A percentile compares a stretch with the other conserved stretches of the same genome.
phyloP scores from a whole-genome alignment of 2,888 invertebrate genomes.

The Drosophila mimetica region DNA sequence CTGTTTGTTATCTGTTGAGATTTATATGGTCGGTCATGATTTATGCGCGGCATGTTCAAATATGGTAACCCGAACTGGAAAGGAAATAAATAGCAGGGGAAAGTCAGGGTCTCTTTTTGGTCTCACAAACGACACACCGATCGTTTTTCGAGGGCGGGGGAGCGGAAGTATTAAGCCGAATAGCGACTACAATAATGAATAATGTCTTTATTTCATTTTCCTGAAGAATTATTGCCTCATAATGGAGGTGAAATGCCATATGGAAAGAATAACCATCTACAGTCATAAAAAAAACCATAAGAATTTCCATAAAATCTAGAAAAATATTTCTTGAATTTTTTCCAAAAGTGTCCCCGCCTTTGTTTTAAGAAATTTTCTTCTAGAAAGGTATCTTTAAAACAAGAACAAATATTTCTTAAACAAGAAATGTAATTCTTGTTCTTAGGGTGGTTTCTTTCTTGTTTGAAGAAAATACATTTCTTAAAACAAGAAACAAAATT shows the following conservation, averaged over 20 bases:
- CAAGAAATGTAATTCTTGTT: too few species aligned
- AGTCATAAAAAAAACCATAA: too few species aligned
- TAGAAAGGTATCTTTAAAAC: too few species aligned
- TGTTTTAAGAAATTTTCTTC: too few species aligned
- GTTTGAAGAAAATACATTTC: too few species aligned
- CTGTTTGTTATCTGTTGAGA: conserved; percentile 22
- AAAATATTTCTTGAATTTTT: too few species aligned
- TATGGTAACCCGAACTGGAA: conserved; percentile 27
- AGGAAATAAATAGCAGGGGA: conserved; percentile 17
- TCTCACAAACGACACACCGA: conserved; percentile 19
- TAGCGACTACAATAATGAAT: conserved; percentile 10
- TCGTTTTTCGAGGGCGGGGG: background rate
- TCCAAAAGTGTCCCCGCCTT: too few species aligned
- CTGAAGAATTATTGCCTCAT: conserved; percentile 5
- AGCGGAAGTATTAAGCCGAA: conserved; percentile 24
- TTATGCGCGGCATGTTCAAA: conserved; percentile 34
- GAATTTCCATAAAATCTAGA: too few species aligned
- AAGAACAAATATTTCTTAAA: too few species aligned
- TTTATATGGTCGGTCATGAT: conserved; percentile 33
- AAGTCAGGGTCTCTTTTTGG: conserved; percentile 21
- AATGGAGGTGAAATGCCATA: background rate
- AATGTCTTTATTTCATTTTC: conserved; percentile 7
- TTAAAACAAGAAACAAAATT: too few species aligned
- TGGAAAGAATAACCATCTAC: too few species aligned
- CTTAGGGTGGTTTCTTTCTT: too few species aligned